Evolutionary conservation across 2,888 invertebrate species (phyloP), one percentile per base, ranked within the genome.

Genomic region (Eurytoma californica): DNA sequence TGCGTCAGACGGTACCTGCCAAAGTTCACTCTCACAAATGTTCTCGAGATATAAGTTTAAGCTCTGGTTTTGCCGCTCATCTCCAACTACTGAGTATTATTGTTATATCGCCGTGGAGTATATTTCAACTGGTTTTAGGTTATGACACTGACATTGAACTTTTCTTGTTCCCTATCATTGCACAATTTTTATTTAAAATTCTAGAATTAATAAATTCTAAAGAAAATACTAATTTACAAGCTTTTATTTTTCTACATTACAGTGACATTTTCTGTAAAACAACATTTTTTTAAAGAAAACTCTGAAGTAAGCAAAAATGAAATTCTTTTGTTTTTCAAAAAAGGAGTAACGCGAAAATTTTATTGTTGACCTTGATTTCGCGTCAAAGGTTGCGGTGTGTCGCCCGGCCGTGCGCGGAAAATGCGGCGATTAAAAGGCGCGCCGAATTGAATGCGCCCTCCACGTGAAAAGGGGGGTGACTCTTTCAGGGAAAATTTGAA

Each of bases 1-100:
- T 77, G 77, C 77, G 72, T 39, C 72, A 67, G 72, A 72, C 72
- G 66, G 70, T 39, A 28, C 20, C 58, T 13, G 14, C 39, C 55
- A 66, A 77, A 77, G 66, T 77, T 60, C 53, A n/a, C 55, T 72
- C 58, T 69, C 24, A 9, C 55, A 28, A 63, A 63, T 63, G 68
- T 55, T 53, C 77, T 39, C 20, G 30, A 14, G 20, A 65, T 51
- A 51, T 49, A 70, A 77, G 70, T 65, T 65, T 66, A 72, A 77
- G 72, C 77, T 77, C 57, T 18, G 53, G 30, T 20, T 28, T n/a
- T 14, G 72, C 58, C 30, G 66, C 65, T 57, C 72, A 30, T 60
- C 67, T 47, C 67, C 5, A 77, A 67, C 72, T 72, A 53, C 61
- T 2, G 24, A 18, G 66, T 53, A 77, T 66, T 18, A 55, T 74